These are phyloP conservation scores for Timema podura DNA, from an alignment of 2,888 invertebrate species.

Conservation along the genomic window DNA sequence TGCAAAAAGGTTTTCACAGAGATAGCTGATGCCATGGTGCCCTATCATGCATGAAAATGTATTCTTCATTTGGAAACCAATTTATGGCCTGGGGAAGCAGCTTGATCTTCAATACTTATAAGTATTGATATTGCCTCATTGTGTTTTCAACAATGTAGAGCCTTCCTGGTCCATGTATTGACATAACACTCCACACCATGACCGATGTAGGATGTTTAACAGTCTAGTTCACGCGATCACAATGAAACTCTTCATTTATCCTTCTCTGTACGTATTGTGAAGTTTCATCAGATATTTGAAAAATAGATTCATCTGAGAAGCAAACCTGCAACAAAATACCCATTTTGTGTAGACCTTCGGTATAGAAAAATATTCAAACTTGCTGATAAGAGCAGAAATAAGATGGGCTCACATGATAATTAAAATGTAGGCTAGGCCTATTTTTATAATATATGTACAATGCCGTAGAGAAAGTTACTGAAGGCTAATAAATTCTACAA, in stretches of 20 bases:
- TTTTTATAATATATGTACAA: not conserved
- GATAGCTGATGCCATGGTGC: not conserved
- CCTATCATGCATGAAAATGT: not conserved
- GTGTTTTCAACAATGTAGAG: not conserved
- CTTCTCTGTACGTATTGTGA: not conserved
- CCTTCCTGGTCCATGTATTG: not conserved
- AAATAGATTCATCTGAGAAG: not conserved
- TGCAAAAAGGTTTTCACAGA: not conserved
- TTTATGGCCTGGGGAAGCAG: not conserved
- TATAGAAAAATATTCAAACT: not conserved
- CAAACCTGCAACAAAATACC: not conserved
- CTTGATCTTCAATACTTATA: not conserved
- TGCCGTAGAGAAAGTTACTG: not conserved
- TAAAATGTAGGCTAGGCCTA: not conserved
- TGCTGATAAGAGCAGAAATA: no score
- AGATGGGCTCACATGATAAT: not conserved
- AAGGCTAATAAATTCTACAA: not conserved
- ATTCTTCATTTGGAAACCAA: not conserved
- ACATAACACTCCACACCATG: conserved; percentile 1
- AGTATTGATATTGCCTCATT: not conserved
- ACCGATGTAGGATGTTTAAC: not conserved
- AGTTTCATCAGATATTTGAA: not conserved
- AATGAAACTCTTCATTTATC: not conserved
- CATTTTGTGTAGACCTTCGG: not conserved
- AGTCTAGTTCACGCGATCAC: not conserved